Base-by-base conservation (phyloP, 2,113 vertebrate genomes). In the Aegotheles bennettii region DNA sequence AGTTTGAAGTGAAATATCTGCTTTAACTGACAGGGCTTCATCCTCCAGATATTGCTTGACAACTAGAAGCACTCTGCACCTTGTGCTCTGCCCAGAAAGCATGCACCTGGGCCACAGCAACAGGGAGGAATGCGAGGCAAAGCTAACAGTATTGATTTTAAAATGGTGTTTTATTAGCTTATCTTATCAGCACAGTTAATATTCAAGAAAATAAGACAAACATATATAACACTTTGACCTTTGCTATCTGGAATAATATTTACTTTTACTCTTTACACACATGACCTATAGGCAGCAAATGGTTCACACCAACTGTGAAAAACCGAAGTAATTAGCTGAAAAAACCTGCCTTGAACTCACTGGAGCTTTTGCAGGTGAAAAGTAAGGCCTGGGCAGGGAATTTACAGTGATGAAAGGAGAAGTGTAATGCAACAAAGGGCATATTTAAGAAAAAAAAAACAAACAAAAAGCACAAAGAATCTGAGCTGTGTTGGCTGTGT, bases 141-240 rank as follows among this genome's bases (percentile, higher is more conserved):
- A 94, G 85, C 93, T 94, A 86, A 93, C 82, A 96, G 91, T 59
- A 96, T 90, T 96, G 94, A 97, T 90, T 94, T 81, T 73, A 59
- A 95, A 95, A 95, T 60, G 87, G 94, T 79, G 80, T 82, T 96
- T 93, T 87, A 95, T 96, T 92, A 94, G 86, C 86, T 96, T 97
- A 97, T 94, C 95, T 97, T 96, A 95, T 96, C 95, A 43, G 81
- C 67, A 26, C 60, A 75, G 96, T 95, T 96, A 96, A 95, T 96
- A 97, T 95, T 94, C 73, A 97, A 95, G 84, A 93, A 96, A 93
- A 80, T 68, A 93, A 96, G 84, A 84, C 87, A 89, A 97, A 94
- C 63, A 63, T 42, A 91, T 76, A 43, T 61, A 93, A 86, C 89
- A 89, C 70, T 95, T 85, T 91, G 95, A 95, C 97, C 96, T 95